Evolutionary conservation across 2,888 invertebrate species (phyloP), one percentile per base, ranked within the genome.

Genomic region (Endotricha flammealis): DNA sequence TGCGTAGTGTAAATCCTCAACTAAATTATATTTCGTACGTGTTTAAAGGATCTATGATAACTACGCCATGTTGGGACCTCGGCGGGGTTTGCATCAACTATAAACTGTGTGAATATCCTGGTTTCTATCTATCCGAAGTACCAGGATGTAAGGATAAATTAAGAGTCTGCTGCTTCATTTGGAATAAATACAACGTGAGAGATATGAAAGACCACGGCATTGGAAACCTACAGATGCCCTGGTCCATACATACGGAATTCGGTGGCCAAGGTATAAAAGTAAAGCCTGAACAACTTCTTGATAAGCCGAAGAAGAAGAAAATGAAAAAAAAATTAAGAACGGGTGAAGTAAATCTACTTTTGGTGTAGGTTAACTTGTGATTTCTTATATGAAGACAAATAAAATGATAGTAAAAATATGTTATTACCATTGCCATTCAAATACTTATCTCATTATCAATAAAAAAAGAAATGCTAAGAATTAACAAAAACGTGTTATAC

Each of bases 101-200:
- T 38, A 57, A 64, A 7, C 54, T 83, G n/a, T 86, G 85, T 30
- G n/a, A n/a, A n/a, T n/a, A n/a, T n/a, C 45, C 50, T 1, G 75
- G 75, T 1, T 54, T 51, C 22, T 79, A 35, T 9, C 42, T 76
- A 6, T 55, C 73, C 0, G 61, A 82, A 57, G 63, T 79, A 1
- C 64, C 67, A 1, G 85, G 78, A 8, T 86, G 85, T 49, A 76
- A 64, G 47, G 53, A 65, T 34, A 68, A 61, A 29, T 40, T 58
- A 2, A 65, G 74, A 32, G 80, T 86, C 2, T 86, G 85, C 48
- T 86, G 85, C 39, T 80, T 83, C 25, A 57, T 58, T 1, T 83
- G 77, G 80, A 81, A 82, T 39, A 56, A 55, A 9, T 78, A 41
- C 41, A 50, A 58, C 39, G 57, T 73, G 0, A 60, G 62, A 31